Percentiles rank a stretch among this genome's conserved stretches.
These are phyloP conservation scores for Uropsilus gracilis DNA, from an alignment of 2,113 vertebrate species.

Conservation along the genomic window DNA sequence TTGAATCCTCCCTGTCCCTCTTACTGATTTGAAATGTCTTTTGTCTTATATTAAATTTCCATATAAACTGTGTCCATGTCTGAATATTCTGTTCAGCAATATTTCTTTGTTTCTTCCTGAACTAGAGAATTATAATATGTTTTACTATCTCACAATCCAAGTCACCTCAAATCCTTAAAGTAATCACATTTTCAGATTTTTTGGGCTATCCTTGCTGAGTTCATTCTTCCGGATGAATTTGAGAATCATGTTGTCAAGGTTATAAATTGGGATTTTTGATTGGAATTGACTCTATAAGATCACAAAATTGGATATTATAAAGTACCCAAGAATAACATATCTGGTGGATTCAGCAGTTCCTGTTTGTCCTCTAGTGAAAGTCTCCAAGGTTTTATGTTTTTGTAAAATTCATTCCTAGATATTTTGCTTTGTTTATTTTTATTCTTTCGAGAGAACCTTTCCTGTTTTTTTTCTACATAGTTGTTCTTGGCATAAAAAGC, in stretches of 20 bases:
- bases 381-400: neutral
- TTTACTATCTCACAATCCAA: neutral
- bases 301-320: neutral
- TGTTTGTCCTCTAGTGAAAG: neutral
- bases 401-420: conserved; percentile 10
- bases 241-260: neutral
- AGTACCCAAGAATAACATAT: neutral
- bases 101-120: neutral
- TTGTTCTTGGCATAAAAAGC: conserved; percentile 2
- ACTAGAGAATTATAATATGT: neutral
- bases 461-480: neutral
- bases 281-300: neutral
- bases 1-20: neutral
- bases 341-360: neutral
- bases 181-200: conserved; percentile 46
- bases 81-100: neutral
- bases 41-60: conserved; percentile 30
- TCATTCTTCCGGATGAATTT: conserved; percentile 54
- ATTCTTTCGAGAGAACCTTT: neutral
- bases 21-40: conserved; percentile 20
- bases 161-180: conserved; percentile 29
- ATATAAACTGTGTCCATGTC: neutral
- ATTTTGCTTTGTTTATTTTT: conserved; percentile 11
- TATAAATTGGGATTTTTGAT: conserved; percentile 10
- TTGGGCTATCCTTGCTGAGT: neutral